Evolutionary conservation across 2,888 invertebrate species (phyloP).

Genomic region (Aporophyla nigra): DNA sequence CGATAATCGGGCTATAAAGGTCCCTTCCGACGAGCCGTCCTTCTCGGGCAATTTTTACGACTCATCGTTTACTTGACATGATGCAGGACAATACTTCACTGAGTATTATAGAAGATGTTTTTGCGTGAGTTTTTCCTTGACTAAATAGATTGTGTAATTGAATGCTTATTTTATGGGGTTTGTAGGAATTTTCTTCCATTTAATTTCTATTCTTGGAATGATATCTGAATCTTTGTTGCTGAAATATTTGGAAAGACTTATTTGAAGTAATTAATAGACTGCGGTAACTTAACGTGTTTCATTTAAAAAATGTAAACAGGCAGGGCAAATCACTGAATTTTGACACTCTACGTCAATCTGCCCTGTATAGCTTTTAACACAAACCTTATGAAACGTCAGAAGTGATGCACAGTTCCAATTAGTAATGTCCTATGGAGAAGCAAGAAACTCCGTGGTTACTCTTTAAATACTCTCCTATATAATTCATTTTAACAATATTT

Average conservation of each 20-base stretch:
- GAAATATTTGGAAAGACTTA: no score
- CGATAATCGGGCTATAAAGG: constrained; percentile 77
- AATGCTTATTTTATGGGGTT: background rate
- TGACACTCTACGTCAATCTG: background rate
- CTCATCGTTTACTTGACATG: constrained; percentile 75
- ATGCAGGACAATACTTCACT: constrained; percentile 47
- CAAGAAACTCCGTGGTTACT: no score
- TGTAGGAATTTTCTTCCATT: background rate
- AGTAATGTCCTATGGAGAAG: no score
- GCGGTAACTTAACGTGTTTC: background rate
- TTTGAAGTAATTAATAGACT: background rate
- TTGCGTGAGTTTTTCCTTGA: background rate
- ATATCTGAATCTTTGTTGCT: background rate
- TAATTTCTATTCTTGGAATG: background rate
- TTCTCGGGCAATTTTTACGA: constrained; percentile 57
- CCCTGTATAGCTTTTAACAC: no score
- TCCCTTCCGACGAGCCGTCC: constrained; percentile 53
- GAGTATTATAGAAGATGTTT: constrained; percentile 5
- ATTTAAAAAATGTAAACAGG: no score
- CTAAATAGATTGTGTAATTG: background rate
- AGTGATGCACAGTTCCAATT: no score
- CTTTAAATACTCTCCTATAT: no score
- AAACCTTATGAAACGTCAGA: no score
- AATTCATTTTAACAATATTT: no score
- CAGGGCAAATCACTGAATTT: background rate